phyloP scores from a whole-genome alignment of 2,888 invertebrate genomes.

The Agrochola macilenta region DNA sequence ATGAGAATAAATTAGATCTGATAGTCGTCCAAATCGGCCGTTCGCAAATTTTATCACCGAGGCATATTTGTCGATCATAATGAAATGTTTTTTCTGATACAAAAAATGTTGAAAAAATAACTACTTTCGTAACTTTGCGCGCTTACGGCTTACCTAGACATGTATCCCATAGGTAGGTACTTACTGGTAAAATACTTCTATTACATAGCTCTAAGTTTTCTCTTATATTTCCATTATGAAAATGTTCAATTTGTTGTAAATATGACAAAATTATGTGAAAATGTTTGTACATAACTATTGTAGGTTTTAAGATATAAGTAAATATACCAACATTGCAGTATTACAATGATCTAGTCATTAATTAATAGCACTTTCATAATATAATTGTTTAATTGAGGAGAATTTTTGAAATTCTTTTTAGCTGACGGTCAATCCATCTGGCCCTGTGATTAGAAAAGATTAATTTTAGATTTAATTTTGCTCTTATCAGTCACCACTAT shows the following conservation, averaged over 20 bases:
- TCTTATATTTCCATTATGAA: slow-evolving; percentile 4
- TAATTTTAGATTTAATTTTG: slow-evolving; percentile 29
- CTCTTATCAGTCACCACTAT: slow-evolving; percentile 37
- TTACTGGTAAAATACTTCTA: background rate
- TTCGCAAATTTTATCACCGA: background rate
- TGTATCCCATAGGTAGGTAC: background rate
- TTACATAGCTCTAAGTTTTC: slow-evolving; percentile 12
- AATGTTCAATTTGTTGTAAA: slow-evolving; percentile 54
- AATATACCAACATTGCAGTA: slow-evolving; percentile 56
- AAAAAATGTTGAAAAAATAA: background rate
- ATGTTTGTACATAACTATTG: slow-evolving; percentile 58
- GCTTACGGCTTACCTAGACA: background rate
- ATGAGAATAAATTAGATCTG: background rate
- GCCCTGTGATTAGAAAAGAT: slow-evolving; percentile 29
- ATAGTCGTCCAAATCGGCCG: no score
- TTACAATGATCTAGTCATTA: slow-evolving; percentile 64
- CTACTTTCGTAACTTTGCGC: background rate
- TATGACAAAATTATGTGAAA: slow-evolving; percentile 57
- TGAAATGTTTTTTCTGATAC: background rate
- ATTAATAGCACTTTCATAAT: slow-evolving; percentile 31
- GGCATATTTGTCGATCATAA: background rate
- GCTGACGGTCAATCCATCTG: background rate
- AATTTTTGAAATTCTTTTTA: slow-evolving; percentile 43
- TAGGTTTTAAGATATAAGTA: slow-evolving; percentile 39
- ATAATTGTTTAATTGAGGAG: slow-evolving; percentile 11